Evolutionary conservation across 2,888 invertebrate species (phyloP), one percentile per base, ranked within the genome.

Genomic region (Polyommatus icarus): DNA sequence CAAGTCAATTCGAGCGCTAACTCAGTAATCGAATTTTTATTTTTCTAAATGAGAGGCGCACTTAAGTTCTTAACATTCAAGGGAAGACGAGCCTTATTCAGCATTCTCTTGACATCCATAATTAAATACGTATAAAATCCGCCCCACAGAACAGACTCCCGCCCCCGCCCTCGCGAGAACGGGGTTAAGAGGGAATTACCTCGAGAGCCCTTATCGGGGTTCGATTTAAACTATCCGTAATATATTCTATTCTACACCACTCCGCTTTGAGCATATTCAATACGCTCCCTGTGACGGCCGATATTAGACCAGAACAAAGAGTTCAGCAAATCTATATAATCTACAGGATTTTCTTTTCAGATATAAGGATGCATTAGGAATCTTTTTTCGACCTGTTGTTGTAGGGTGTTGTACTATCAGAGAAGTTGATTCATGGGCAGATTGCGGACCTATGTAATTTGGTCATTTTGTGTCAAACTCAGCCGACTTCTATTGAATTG

Each of bases 151-250:
- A 59, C 20, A 59, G 61, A 24, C 10, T 10, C 54, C 72, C 3
- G 7, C 71, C 36, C n/a, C 10, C 15, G 1, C 36, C 32, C 40
- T 36, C 40, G 72, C 40, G 40, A 20, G 72, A 72, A 72, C 36
- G 72, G 40, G 72, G 72, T 72, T 72, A 72, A 72, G 72, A 72
- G 72, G 72, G 72, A 72, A 72, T 72, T 72, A 72, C 72, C n/a
- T 32, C 72, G 36, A 40, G 40, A 40, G 36, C 72, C 67, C 67
- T 67, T 67, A 72, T 72, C 72, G 72, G 72, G 72, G 72, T 72
- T 72, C 40, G 36, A 72, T 72, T 72, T 72, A 36, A 72, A 72
- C 72, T 72, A 72, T 72, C 67, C 67, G 67, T 67, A 67, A 67
- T 67, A 67, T 67, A 67, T 67, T 67, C 67, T 67, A 67, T 67